A percentile compares a stretch with the other conserved stretches of the same genome.
These are phyloP conservation scores for Morpho achilles DNA, from an alignment of 2,888 invertebrate species.

Conservation along the genomic window DNA sequence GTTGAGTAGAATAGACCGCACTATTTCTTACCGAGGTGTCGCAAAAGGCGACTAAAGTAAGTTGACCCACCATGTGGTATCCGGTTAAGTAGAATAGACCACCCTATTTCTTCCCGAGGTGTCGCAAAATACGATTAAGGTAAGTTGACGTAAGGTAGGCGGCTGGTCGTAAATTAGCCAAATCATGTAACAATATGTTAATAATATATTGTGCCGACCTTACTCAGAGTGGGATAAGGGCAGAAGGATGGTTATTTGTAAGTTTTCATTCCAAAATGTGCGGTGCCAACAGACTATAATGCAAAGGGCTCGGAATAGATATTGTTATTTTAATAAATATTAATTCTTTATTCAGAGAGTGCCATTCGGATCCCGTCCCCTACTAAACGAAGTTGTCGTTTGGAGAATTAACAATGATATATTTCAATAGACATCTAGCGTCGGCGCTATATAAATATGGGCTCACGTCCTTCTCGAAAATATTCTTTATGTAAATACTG, in stretches of 20 bases:
- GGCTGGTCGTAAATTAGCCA: too few species aligned
- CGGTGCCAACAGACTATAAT: constrained; percentile 33
- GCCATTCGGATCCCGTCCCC: constrained; percentile 56
- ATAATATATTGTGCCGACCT: too few species aligned
- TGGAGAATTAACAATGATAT: constrained; percentile 74
- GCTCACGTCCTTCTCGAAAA: constrained; percentile 62
- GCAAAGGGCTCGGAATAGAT: constrained; percentile 42
- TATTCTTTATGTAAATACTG: constrained; percentile 73
- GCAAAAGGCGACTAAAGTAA: too few species aligned
- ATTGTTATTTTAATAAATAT: constrained; percentile 75
- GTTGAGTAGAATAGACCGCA: too few species aligned
- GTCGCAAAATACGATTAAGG: too few species aligned
- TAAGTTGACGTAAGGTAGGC: too few species aligned
- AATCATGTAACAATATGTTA: too few species aligned
- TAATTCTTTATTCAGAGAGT: constrained; percentile 57
- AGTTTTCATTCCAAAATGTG: constrained; percentile 34
- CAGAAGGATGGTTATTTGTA: constrained; percentile 13
- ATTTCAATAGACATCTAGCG: constrained; percentile 70
- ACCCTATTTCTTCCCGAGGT: too few species aligned
- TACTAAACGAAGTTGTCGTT: constrained; percentile 54
- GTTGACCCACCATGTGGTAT: too few species aligned
- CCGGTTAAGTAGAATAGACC: too few species aligned
- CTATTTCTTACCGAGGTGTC: too few species aligned
- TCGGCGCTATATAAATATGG: constrained; percentile 69
- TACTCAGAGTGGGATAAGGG: too few species aligned